Conservation (phyloP, 1,140 invertebrate genomes). For the Drosophila orosa region DNA sequence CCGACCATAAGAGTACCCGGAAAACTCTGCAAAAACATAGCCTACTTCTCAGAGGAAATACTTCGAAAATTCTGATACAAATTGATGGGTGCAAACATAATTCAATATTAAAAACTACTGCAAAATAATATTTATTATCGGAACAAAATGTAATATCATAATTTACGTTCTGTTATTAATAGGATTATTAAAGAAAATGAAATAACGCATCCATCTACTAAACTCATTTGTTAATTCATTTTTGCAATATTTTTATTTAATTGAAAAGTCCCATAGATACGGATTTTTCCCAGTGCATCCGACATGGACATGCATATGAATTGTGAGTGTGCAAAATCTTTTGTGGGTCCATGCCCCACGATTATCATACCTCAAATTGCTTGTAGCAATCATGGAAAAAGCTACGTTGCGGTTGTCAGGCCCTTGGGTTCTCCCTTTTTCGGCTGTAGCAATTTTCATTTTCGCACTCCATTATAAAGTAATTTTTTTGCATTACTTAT, state of each 20-base stretch:
- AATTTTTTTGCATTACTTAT: conserved; percentile 83
- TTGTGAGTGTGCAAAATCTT: conserved; percentile 42
- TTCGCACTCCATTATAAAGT: conserved; percentile 83
- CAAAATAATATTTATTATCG: not conserved
- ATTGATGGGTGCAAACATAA: not conserved
- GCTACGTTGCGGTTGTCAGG: conserved; percentile 44
- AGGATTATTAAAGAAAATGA: not conserved
- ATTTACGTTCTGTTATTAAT: not conserved
- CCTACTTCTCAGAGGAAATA: not conserved
- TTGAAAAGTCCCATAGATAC: not conserved
- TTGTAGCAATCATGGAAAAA: conserved; percentile 78
- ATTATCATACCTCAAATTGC: conserved; percentile 82
- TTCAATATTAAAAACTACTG: not conserved
- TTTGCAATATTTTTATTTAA: rapidly evolving
- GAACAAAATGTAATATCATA: not conserved
- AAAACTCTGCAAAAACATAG: not conserved
- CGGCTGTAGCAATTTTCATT: conserved; percentile 74
- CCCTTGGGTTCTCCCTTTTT: conserved; percentile 7
- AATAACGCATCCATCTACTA: not conserved
- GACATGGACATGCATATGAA: conserved; percentile 23
- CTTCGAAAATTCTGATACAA: not conserved
- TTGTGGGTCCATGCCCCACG: conserved; percentile 49
- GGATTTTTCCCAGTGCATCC: not conserved
- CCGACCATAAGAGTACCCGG: not conserved
- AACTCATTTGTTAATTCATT: too few species aligned